Evolutionary conservation across 1,140 invertebrate genomes (phyloP), one percentile per base, ranked within the genome.

Genomic region (Catajapyx aquilonaris): DNA sequence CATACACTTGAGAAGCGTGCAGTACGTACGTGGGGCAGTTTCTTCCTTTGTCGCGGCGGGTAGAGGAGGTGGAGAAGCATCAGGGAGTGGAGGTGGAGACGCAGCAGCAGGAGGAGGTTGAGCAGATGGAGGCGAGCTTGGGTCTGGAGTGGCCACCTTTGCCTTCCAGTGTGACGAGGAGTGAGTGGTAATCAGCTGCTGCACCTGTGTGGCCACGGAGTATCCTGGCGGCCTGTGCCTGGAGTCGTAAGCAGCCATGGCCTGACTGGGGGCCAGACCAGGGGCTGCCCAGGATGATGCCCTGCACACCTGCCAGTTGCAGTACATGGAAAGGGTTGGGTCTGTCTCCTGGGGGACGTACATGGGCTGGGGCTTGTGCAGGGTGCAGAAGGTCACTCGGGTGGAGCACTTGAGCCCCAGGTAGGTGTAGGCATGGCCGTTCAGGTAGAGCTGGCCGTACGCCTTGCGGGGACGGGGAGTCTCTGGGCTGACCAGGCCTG

Each of bases 291-390:
- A 71, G 44, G 71, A 68, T 38, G 70, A 61, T 49, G 76, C 73
- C 46, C 71, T 69, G 52, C 71, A 69, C 49, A 76, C 66, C 59
- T 84, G 76, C 91, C 91, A 97, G 53, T 95, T 91, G 7, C 86
- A 93, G 51, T 97, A 97, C 90, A 97, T 97, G 11, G 88, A 94
- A 25, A 95, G 59, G 47, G 79, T 84, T 43, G 83, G 76, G 51
- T 86, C 78, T 1, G 71, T 73, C 5, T 59, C 57, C 45, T 71
- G 66, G 10, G 56, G 57, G 25, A 94, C 85, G 53, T 93, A 95
- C 61, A 88, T 93, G 0, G 91, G 90, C 54, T 95, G 90, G 1
- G 86, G 79, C 44, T 83, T 71, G 52, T 88, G 90, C 15, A 87
- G 60, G 1, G 86, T 91, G 47, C 88, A 94, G 54, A 87, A 97